Conservation (phyloP, 2,113 vertebrate genomes). For the Rhagologus leucostigma region DNA sequence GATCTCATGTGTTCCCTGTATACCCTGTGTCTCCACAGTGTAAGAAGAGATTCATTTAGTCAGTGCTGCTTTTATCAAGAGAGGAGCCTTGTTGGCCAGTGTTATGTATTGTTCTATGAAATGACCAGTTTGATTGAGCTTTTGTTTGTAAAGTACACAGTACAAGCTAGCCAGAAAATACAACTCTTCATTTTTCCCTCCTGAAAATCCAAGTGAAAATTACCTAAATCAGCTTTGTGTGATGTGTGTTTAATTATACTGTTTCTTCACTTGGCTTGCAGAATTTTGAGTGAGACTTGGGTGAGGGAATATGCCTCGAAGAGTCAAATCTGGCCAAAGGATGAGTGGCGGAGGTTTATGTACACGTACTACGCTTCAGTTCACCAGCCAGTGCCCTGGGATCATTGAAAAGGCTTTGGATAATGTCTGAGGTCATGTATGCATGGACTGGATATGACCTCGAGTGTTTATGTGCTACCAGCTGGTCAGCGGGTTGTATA, state of each 20-base stretch:
- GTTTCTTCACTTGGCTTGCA: background rate
- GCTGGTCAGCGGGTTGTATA: background rate
- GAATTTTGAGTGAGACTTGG: background rate
- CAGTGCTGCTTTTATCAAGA: background rate
- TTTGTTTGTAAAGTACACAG: background rate
- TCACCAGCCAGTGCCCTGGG: background rate
- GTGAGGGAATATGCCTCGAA: background rate
- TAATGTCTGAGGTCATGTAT: background rate
- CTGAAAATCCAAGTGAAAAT: background rate
- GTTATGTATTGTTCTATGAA: background rate
- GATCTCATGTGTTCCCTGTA: background rate
- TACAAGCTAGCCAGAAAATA: background rate
- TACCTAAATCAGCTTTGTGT: background rate
- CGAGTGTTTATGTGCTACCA: background rate
- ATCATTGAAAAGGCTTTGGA: background rate
- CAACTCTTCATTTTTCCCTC: background rate
- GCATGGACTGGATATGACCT: background rate
- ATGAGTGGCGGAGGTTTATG: background rate
- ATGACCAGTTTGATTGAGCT: background rate
- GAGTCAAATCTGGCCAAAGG: background rate
- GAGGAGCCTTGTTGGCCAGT: background rate
- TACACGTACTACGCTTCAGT: accelerated
- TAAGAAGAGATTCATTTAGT: background rate
- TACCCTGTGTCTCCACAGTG: background rate
- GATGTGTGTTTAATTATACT: background rate